These are phyloP conservation scores for Chouioia cunea DNA, from an alignment of 2,888 invertebrate genomes.

Conservation along the genomic window DNA sequence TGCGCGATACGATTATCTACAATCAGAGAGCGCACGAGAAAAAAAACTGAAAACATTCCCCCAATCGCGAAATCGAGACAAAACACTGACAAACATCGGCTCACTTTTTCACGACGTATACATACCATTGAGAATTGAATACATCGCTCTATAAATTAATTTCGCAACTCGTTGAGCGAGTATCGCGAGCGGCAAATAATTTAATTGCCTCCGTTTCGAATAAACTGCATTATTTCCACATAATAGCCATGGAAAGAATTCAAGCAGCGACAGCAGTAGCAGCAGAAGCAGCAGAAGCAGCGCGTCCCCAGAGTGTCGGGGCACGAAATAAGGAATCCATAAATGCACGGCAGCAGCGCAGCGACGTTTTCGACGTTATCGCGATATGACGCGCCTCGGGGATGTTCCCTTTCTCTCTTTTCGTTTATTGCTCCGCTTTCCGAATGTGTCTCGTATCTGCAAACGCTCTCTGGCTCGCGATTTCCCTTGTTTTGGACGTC, in stretches of 20 bases:
- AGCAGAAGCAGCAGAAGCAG: too few relatives aligned
- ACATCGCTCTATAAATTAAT: conserved; percentile 21
- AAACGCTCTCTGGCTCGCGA: conserved; percentile 10
- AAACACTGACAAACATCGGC: background rate
- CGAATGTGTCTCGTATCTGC: conserved; percentile 15
- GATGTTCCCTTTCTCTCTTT: conserved; percentile 1
- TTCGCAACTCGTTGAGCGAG: conserved; percentile 17
- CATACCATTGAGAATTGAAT: background rate
- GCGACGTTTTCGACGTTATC: background rate
- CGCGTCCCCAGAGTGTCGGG: background rate
- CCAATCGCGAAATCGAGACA: background rate
- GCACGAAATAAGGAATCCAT: conserved; percentile 21
- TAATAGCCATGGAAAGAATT: conserved; percentile 11
- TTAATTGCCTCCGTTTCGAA: conserved; percentile 23
- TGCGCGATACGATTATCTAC: background rate
- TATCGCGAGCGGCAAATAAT: conserved; percentile 19
- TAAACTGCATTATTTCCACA: conserved; percentile 29
- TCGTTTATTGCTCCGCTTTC: conserved; percentile 7
- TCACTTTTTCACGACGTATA: background rate
- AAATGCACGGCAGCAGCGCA: conserved; percentile 1
- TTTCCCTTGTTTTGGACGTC: conserved; percentile 22
- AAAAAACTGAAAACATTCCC: background rate
- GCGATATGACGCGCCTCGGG: background rate
- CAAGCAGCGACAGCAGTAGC: too few relatives aligned
- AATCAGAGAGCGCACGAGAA: background rate